Conservation (phyloP, 2,113 vertebrate species). For the Oxyruncus cristatus region DNA sequence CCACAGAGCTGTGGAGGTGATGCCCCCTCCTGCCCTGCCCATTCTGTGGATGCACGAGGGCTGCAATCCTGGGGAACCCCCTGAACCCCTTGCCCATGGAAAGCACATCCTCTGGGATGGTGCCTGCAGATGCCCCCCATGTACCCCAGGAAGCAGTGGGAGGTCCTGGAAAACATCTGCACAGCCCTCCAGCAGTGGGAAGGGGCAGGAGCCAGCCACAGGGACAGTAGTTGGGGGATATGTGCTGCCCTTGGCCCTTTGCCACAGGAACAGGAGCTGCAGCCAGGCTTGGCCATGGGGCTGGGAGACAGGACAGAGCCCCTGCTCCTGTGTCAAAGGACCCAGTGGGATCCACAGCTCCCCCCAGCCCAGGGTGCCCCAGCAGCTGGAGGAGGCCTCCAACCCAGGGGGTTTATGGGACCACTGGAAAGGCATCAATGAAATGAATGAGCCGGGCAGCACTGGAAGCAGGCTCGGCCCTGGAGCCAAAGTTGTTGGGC, state of each 20-base stretch:
- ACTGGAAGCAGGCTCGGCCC: not conserved
- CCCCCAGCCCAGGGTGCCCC: not conserved
- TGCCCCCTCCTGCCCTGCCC: accelerated
- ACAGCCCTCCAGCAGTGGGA: accelerated
- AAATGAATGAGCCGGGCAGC: not conserved
- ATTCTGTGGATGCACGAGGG: accelerated
- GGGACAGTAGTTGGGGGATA: accelerated
- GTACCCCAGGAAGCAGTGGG: accelerated
- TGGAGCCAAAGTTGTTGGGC: not conserved
- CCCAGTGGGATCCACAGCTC: accelerated
- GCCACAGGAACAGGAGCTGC: not conserved
- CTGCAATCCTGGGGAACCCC: not conserved
- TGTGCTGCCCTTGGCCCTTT: not conserved
- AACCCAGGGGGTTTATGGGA: not conserved
- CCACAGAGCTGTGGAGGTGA: not conserved
- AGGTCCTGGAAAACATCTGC: not conserved
- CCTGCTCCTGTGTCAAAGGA: too few species aligned
- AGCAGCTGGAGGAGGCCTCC: not conserved
- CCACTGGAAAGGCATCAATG: not conserved
- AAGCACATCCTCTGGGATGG: not conserved
- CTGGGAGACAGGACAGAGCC: too few species aligned
- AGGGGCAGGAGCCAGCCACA: accelerated
- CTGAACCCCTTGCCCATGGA: not conserved
- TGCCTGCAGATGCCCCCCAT: accelerated
- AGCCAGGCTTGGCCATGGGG: too few species aligned